phyloP scores from a whole-genome alignment of 2,797 vertebrate species.

The Amazonetta brasiliensis region DNA sequence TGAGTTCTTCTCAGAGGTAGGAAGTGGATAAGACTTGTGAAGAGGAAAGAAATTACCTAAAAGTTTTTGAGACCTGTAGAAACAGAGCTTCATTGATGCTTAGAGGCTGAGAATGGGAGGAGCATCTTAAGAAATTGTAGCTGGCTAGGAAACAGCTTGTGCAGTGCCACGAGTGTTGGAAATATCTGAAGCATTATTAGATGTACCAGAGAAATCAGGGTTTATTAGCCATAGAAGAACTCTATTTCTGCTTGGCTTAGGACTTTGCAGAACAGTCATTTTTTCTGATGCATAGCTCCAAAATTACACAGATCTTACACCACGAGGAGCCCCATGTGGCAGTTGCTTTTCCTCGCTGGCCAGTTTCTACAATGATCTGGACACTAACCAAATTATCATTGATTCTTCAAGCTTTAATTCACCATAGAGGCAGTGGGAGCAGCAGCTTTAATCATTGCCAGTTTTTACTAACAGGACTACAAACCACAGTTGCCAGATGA shows the following conservation, averaged over 20 bases:
- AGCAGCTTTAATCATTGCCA: constrained; percentile 52
- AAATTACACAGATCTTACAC: constrained; percentile 17
- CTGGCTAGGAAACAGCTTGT: not conserved
- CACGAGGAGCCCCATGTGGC: constrained; percentile 3
- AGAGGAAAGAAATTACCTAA: not conserved
- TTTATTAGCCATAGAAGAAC: constrained; percentile 8
- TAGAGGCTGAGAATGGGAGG: not conserved
- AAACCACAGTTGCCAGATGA: constrained; percentile 58
- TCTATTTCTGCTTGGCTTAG: constrained; percentile 33
- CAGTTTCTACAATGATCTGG: constrained; percentile 55
- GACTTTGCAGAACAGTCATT: not conserved
- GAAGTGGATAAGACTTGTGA: not conserved
- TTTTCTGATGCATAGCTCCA: constrained; percentile 44
- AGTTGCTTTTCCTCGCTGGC: constrained; percentile 25
- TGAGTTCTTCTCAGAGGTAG: not conserved
- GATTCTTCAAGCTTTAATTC: constrained; percentile 41
- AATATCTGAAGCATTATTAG: not conserved
- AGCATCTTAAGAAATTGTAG: not conserved
- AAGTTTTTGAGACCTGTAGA: not conserved
- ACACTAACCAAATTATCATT: constrained; percentile 32
- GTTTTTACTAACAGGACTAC: constrained; percentile 53
- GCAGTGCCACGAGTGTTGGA: not conserved
- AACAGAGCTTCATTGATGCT: not conserved
- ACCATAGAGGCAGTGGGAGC: constrained; percentile 42
- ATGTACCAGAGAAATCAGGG: not conserved